Conservation (phyloP, 2,888 invertebrate species). For the Cephonodes hylas region DNA sequence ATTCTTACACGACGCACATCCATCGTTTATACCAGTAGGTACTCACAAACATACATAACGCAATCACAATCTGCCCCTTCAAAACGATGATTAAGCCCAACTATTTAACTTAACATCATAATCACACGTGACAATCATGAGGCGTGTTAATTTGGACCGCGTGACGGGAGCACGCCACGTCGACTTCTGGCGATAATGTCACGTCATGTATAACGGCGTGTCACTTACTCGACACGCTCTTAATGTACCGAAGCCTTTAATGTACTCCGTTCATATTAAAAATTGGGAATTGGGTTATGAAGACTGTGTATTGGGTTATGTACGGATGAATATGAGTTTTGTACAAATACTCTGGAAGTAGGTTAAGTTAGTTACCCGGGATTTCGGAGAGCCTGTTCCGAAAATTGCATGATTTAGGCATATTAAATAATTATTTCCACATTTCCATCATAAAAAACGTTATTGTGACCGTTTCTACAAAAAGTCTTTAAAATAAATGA, state of each 20-base stretch:
- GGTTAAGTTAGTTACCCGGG: too few relatives aligned
- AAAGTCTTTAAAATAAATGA: too few relatives aligned
- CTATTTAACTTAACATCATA: slow-evolving; percentile 7
- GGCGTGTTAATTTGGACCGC: background rate
- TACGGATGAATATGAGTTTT: background rate
- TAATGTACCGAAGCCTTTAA: background rate
- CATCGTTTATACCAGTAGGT: background rate
- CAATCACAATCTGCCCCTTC: background rate
- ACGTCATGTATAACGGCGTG: background rate
- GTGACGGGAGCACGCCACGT: slow-evolving; percentile 2
- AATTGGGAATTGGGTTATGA: background rate
- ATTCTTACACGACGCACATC: background rate
- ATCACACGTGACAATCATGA: slow-evolving; percentile 6
- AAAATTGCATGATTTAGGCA: too few relatives aligned
- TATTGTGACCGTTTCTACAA: too few relatives aligned
- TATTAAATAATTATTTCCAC: too few relatives aligned
- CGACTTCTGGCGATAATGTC: background rate
- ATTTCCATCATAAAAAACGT: too few relatives aligned
- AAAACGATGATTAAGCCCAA: slow-evolving; percentile 6
- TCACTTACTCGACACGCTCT: slow-evolving; percentile 4
- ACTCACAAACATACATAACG: background rate
- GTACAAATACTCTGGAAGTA: too few relatives aligned
- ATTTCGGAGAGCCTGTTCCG: too few relatives aligned
- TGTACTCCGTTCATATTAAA: background rate
- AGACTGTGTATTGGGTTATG: background rate